phyloP scores from a whole-genome alignment of 1,140 invertebrate species.

The Hetaerina americana region DNA sequence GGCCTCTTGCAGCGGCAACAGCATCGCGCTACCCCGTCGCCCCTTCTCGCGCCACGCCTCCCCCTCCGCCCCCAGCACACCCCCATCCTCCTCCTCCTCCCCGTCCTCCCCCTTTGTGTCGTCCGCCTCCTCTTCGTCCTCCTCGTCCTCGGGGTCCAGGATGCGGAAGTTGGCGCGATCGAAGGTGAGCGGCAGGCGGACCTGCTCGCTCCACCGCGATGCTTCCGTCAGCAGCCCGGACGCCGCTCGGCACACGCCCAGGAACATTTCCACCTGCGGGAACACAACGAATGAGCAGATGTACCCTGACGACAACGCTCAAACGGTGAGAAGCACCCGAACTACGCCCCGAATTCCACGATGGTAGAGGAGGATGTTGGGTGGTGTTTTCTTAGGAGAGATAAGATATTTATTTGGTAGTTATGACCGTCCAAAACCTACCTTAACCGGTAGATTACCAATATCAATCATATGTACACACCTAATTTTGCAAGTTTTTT shows the following conservation, averaged over 20 bases:
- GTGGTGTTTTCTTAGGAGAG: too few relatives aligned
- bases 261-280: conserved; percentile 10
- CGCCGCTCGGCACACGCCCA: neutral
- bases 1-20: neutral
- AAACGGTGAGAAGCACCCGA: too few relatives aligned
- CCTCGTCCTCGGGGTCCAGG: neutral
- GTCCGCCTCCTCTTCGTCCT: neutral
- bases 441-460: too few relatives aligned
- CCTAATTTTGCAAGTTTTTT: too few relatives aligned
- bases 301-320: neutral
- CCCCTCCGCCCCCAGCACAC: neutral
- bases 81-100: neutral
- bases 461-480: too few relatives aligned
- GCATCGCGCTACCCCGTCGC: neutral
- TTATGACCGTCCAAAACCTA: too few relatives aligned
- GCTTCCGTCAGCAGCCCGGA: conserved; percentile 2
- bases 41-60: neutral
- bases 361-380: too few relatives aligned
- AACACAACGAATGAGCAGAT: neutral
- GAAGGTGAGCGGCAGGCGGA: neutral
- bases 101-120: conserved; percentile 1
- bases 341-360: too few relatives aligned
- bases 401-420: too few relatives aligned
- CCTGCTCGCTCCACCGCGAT: conserved; percentile 5
- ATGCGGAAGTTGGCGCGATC: neutral